Evolutionary conservation across 2,888 invertebrate species (phyloP).

Genomic region (Idaea biselata): DNA sequence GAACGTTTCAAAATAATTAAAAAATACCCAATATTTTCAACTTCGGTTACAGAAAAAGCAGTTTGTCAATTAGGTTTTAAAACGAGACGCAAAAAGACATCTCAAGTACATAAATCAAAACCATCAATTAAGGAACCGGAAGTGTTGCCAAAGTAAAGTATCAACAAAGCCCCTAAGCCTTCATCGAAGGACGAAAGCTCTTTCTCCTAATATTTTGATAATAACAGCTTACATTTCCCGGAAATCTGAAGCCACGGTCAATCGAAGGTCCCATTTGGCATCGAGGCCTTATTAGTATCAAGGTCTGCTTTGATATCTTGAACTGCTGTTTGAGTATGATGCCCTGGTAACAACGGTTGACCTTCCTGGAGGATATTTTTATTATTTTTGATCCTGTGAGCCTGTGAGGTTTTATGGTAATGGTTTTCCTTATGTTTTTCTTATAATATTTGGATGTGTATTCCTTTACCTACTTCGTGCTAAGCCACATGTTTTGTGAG

Average conservation of each 20-base stretch:
- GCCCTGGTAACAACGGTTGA: neutral
- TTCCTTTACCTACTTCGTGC: neutral
- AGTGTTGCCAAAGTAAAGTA: neutral
- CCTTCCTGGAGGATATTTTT: neutral
- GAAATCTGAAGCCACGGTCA: conserved; percentile 1
- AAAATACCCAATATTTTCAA: too few species aligned
- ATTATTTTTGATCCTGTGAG: neutral
- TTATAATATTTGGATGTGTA: too few species aligned
- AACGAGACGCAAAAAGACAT: neutral
- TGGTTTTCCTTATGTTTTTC: neutral
- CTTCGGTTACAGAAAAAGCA: too few species aligned
- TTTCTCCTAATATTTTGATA: neutral
- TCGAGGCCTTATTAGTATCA: neutral
- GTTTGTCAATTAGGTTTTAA: too few species aligned
- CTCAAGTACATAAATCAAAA: neutral
- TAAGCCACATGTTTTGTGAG: neutral
- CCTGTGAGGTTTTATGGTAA: neutral
- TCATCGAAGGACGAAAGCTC: neutral
- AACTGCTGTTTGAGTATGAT: neutral
- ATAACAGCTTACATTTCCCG: neutral
- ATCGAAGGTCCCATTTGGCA: neutral
- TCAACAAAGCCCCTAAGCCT: neutral
- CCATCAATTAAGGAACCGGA: neutral
- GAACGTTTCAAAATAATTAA: too few species aligned
- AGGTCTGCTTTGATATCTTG: neutral